Conservation (phyloP, 2,797 vertebrate species). For the Tympanoctomys barrerae region DNA sequence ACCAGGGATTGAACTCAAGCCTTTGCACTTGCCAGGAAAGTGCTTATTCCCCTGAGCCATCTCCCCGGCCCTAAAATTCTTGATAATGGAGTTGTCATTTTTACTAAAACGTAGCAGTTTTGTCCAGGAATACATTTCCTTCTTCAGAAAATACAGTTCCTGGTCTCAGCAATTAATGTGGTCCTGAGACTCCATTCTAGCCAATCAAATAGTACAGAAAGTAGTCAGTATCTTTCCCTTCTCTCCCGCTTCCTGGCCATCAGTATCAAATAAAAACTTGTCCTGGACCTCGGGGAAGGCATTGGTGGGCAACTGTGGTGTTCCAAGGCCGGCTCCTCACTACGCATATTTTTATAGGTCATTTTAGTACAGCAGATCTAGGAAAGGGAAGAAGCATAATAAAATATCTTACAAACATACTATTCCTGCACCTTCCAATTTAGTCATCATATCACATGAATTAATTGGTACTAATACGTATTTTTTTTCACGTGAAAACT, state of each 20-base stretch:
- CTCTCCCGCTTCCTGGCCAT: neutral
- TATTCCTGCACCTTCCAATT: neutral
- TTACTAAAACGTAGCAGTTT: neutral
- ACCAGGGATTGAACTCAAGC: too few relatives aligned
- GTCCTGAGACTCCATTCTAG: neutral
- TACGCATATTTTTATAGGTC: neutral
- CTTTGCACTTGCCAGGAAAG: too few relatives aligned
- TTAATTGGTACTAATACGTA: neutral
- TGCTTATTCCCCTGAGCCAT: too few relatives aligned
- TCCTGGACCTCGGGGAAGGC: neutral
- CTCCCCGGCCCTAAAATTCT: neutral
- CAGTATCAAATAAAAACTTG: neutral
- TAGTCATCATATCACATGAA: neutral
- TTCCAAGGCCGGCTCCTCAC: neutral
- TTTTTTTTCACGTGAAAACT: neutral
- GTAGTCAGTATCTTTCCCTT: neutral
- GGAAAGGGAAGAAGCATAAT: neutral
- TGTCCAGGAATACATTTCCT: neutral
- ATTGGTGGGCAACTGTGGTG: neutral
- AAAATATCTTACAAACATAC: neutral
- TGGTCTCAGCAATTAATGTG: neutral
- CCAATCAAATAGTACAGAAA: neutral
- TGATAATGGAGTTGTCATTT: neutral
- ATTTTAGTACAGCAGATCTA: neutral
- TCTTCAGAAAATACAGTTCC: neutral